Conservation (phyloP, 2,113 vertebrate species). For the Sorex fumeus region DNA sequence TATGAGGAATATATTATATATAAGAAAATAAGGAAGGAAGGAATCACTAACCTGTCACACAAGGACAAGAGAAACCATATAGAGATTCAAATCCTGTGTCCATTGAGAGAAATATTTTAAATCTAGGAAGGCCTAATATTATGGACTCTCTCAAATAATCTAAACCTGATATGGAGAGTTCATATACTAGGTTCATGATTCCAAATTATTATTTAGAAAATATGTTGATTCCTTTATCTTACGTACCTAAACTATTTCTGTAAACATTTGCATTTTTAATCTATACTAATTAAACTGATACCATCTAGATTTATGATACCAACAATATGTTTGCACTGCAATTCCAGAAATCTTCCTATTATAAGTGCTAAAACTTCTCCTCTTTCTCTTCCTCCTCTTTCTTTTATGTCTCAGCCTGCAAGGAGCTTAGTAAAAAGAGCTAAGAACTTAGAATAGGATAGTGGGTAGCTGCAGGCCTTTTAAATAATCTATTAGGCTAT, state of each 20-base stretch:
- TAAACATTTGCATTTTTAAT: neutral
- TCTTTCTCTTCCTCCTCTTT: no score
- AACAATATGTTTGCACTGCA: neutral
- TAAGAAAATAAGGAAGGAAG: neutral
- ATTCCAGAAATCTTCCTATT: neutral
- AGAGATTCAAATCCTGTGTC: neutral
- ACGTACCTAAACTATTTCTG: neutral
- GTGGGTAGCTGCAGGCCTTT: no score
- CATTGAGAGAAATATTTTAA: neutral
- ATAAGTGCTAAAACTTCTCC: neutral
- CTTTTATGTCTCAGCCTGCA: no score
- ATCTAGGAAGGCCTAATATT: neutral
- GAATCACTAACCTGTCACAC: neutral
- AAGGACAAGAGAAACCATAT: neutral
- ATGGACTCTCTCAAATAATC: constrained; percentile 17
- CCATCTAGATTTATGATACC: neutral
- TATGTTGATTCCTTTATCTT: neutral
- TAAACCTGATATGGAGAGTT: neutral
- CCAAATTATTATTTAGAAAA: neutral
- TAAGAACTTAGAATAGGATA: no score
- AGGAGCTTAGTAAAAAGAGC: no score
- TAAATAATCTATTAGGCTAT: no score
- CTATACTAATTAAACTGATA: neutral
- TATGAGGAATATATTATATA: neutral
- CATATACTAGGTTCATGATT: neutral